These are phyloP conservation scores for Drosophila cognata DNA, from an alignment of 2,888 invertebrate species.

Conservation along the genomic window DNA sequence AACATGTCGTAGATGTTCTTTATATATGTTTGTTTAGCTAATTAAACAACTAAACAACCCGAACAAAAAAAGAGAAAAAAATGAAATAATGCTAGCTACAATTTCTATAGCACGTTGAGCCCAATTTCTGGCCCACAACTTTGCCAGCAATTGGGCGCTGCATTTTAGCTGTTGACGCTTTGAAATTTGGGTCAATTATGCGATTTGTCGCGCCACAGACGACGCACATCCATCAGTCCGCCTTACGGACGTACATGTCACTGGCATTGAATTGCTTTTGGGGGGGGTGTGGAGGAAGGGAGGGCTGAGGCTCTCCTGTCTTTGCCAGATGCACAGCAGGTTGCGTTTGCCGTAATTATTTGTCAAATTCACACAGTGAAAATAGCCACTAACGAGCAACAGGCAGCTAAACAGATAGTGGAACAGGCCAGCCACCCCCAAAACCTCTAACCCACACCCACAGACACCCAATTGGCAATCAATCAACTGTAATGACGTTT, in stretches of 20 bases:
- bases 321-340: constrained; percentile 67
- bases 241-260: constrained; percentile 56
- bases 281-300: neutral
- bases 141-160: constrained; percentile 10
- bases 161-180: constrained; percentile 46
- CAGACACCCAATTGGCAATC: constrained; percentile 70
- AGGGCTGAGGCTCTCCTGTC: constrained; percentile 31
- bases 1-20: constrained; percentile 52
- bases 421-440: constrained; percentile 32
- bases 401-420: constrained; percentile 28
- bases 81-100: constrained; percentile 20
- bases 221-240: constrained; percentile 67
- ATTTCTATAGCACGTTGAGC: constrained; percentile 17
- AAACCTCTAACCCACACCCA: neutral
- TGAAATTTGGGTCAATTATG: constrained; percentile 80
- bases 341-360: constrained; percentile 73
- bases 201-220: constrained; percentile 75
- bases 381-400: constrained; percentile 69
- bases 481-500: constrained; percentile 69
- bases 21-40: constrained; percentile 61
- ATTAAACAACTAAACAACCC: constrained; percentile 62
- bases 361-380: constrained; percentile 72
- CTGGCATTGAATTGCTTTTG: constrained; percentile 69
- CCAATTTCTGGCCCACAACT: constrained; percentile 10
- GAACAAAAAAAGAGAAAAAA: neutral